Evolutionary conservation across 1,140 invertebrate species (phyloP).

Genomic region (Homarus americanus): DNA sequence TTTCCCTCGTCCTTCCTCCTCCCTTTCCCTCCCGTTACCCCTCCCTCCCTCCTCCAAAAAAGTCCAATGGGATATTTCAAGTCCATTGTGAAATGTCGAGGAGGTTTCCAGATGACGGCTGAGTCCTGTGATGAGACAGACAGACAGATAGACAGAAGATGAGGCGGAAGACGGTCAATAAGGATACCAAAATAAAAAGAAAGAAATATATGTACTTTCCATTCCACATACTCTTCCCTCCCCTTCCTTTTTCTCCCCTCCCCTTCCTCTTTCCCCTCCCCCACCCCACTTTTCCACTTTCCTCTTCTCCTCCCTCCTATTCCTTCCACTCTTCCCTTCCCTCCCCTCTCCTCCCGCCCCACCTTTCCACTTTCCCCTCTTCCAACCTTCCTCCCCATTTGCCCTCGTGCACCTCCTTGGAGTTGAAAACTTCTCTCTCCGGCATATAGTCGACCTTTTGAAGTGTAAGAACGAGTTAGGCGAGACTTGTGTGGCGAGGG

Average conservation of each 20-base stretch:
- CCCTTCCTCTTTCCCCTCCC: not conserved
- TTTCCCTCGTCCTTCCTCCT: not conserved
- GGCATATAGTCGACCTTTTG: conserved; percentile 18
- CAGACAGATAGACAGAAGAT: not conserved
- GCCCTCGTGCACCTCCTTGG: not conserved
- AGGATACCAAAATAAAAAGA: no score
- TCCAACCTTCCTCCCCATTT: not conserved
- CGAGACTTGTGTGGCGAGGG: not conserved
- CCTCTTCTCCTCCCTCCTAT: not conserved
- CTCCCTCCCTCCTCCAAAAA: not conserved
- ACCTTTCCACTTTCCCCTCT: not conserved
- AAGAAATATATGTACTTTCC: not conserved
- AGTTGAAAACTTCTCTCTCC: conserved; percentile 21
- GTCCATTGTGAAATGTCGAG: not conserved
- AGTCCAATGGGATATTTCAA: not conserved
- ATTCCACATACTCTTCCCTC: not conserved
- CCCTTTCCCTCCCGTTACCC: no score
- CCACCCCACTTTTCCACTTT: not conserved
- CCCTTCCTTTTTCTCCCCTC: not conserved
- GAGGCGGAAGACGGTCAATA: no score
- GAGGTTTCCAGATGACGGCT: no score
- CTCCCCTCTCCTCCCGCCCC: not conserved
- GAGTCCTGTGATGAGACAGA: no score
- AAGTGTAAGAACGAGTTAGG: conserved; percentile 22
- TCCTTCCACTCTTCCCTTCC: no score